Conservation (phyloP, 2,888 invertebrate species). For the Metallyticus violacea region DNA sequence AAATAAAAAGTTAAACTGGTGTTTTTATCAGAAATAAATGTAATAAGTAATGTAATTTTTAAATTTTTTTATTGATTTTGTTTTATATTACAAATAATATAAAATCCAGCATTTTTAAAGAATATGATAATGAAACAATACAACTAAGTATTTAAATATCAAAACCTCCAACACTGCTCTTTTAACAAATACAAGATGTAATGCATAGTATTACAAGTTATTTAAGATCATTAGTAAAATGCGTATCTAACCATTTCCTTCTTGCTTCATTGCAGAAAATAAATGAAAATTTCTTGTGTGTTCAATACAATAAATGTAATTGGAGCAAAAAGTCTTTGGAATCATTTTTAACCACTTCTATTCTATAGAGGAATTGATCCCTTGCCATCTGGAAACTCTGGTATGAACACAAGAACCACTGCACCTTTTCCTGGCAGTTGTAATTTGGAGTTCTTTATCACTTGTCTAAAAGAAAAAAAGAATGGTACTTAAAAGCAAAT, state of each 20-base stretch:
- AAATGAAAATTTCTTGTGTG: background rate
- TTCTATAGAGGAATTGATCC: background rate
- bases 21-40: background rate
- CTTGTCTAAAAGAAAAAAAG: background rate
- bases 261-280: background rate
- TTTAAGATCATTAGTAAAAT: background rate
- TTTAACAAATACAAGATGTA: too few relatives aligned
- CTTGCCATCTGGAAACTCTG: background rate
- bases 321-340: background rate
- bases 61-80: background rate
- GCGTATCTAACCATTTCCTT: background rate
- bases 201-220: too few relatives aligned
- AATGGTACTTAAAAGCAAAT: too few relatives aligned
- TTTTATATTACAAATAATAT: background rate
- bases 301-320: background rate
- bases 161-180: too few relatives aligned
- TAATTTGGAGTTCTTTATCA: background rate
- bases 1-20: too few relatives aligned
- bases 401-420: background rate
- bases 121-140: background rate
- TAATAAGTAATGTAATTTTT: background rate
- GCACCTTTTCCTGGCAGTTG: background rate
- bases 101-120: background rate
- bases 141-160: background rate
- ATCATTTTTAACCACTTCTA: background rate